Base-by-base conservation (phyloP, 2,113 vertebrate genomes). In the Naja naja region DNA sequence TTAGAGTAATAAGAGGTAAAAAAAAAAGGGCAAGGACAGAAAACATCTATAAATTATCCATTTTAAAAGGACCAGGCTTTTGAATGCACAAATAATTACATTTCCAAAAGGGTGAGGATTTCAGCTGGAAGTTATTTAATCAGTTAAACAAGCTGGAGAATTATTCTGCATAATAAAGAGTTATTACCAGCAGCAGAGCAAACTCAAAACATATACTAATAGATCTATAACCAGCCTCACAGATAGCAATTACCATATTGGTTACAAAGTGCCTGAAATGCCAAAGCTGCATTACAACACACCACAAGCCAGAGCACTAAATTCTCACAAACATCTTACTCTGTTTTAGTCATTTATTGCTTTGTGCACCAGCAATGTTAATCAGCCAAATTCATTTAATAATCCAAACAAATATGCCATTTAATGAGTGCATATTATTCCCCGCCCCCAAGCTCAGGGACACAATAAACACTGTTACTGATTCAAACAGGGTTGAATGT, bases 141-240 rank as follows among this genome's bases (percentile, higher is more conserved):
- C 93, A 93, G 54, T 0, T 90, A 87, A 90, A 23, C 87, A 90
- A 58, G 87, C 0, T 22, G 22, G 4, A 90, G 93, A 88, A 87
- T 55, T 30, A 39, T 25, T 74, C 1, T 64, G 88, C 93, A 91
- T 2, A 60, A 89, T 94, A 34, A 45, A 88, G 92, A 95, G 7
- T 91, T 45, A 91, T 86, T 6, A 74, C 22, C 14, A 91, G 56
- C 58, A 96, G 53, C 55, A 93, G 93, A 23, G 60, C 87, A 91
- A 96, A 89, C 86, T 64, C 94, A 90, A 25, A 49, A 94, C 86
- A 89, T 89, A 88, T 25, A 91, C 34, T 91, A 92, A 92, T 92
- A 92, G 94, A 95, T 49, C 54, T 85, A 25, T 88, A 55, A 90
- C 49, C 7, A 45, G 0, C 54, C 20, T 86, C 60, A 89, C 55